A percentile compares a stretch with the other conserved stretches of the same genome.
Conservation (phyloP, 2,888 invertebrate genomes). For the Lamellibrachia columna region DNA sequence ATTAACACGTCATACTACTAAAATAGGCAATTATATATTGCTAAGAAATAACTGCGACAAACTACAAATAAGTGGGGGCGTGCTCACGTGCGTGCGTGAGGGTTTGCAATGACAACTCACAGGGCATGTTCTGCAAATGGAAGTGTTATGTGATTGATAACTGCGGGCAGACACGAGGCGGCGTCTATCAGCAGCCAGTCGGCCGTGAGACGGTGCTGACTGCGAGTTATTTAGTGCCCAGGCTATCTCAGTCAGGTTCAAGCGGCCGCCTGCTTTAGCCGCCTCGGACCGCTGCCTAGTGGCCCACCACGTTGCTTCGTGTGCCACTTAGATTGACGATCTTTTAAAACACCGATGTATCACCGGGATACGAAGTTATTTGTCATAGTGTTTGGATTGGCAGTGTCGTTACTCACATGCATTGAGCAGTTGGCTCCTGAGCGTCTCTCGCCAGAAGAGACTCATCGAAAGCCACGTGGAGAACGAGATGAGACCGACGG, state of each 20-base stretch:
- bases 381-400: neutral
- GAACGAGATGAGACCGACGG: constrained; percentile 37
- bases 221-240: neutral
- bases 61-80: neutral
- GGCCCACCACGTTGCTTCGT: neutral
- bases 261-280: neutral
- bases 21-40: neutral
- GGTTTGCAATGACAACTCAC: neutral
- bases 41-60: neutral
- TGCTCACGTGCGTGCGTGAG: neutral
- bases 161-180: neutral
- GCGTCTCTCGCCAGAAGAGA: constrained; percentile 26
- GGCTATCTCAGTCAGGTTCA: neutral
- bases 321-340: neutral
- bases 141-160: neutral
- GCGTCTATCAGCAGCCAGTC: neutral
- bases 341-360: neutral
- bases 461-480: constrained; percentile 39
- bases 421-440: neutral
- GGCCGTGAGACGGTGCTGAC: neutral
- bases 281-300: no score
- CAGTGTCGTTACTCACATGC: neutral
- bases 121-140: neutral
- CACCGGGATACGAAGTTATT: neutral
- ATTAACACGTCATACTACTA: neutral